Base-by-base conservation (phyloP, 1,140 invertebrate species). In the Drosophila athabasca region DNA sequence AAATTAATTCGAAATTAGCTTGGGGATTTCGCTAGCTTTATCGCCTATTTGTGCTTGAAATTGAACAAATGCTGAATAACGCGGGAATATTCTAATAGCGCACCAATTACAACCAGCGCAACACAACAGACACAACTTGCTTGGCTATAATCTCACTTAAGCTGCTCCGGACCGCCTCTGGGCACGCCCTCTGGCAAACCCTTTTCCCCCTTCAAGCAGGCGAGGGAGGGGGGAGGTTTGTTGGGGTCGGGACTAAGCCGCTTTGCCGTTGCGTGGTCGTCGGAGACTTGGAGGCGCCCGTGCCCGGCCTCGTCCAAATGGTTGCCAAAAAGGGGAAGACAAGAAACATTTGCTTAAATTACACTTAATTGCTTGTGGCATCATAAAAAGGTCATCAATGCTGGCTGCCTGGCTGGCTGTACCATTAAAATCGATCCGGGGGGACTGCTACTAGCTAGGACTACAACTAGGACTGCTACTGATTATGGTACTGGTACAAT, bases 1-100 rank as follows among this genome's bases (percentile, higher is more conserved):
- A 62, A 87, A 85, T 82, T 70, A 71, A 82, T 76, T 51, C 29
- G 43, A 67, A 85, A 87, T 82, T 75, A 82, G 59, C 51, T 62
- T 41, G 45, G 6, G 19, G 35, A 50, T 67, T 60, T 66, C 13
- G 69, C 51, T 3, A 44, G 50, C 26, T 45, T 51, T 54, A 64
- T 50, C 45, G 66, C 26, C 55, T 62, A 49, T 53, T 62, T 76
- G 53, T 58, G 44, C 39, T 52, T 73, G 31, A 52, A 74, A 58
- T 35, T 62, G 50, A 72, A 64, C 66, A 68, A 68, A 55, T 52
- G 54, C 57, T 26, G 49, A 41, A 31, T 60, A 60, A 41, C 70
- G 62, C 26, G 50, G 46, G 62, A 60, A 73, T 62, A 58, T 70
- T 76, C 55, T 55, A 35, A 31, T 53, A 57, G 46, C 19, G 19